Evolutionary conservation across 2,888 invertebrate genomes (phyloP), one percentile per base, ranked within the genome.

Genomic region (Napeogenes inachia): DNA sequence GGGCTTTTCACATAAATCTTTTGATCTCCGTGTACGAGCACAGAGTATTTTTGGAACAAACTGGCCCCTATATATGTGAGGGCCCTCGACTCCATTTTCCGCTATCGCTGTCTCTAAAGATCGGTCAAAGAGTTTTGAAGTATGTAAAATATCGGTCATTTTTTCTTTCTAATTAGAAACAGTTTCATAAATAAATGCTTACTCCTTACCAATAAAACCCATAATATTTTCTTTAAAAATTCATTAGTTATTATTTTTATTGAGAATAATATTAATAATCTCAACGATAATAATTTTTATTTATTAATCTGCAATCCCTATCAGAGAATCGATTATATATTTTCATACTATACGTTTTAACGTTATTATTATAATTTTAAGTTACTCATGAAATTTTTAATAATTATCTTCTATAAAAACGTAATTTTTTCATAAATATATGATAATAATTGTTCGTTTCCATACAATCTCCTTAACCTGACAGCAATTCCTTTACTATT

Each of bases 1-100:
- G 50, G 50, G 50, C 50, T 50, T 50, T 50, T 12, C 50, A 50
- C 50, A 50, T 50, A 68, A 64, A 57, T 65, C 73, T 74, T 75
- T 76, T 76, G 75, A 76, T 76, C 73, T 70, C 68, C 71, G 66
- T 73, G 73, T 64, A 68, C 70, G 69, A 71, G 70, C 71, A 70
- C 68, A 71, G 70, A 72, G 73, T 70, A 72, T 73, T 72, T 74
- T 75, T 70, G 74, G 73, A 73, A 73, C 71, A 74, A 73, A 72
- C 72, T 73, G 72, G 71, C 70, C 67, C 72, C 71, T 68, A 65
- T 65, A 66, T 64, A 64, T 63, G 60, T 60, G 60, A 64, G 60
- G 64, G 60, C 57, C 54, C 69, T 70, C 57, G 54, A 68, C 57
- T 58, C 59, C 65, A 65, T 57, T 56, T 59, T 61, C 56, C 56